Evolutionary conservation across 30 jellyfish, hydroid and myxozoan genomes (phyloP), one percentile per base, ranked within the genome.

Genomic region (Hydra vulgaris): DNA sequence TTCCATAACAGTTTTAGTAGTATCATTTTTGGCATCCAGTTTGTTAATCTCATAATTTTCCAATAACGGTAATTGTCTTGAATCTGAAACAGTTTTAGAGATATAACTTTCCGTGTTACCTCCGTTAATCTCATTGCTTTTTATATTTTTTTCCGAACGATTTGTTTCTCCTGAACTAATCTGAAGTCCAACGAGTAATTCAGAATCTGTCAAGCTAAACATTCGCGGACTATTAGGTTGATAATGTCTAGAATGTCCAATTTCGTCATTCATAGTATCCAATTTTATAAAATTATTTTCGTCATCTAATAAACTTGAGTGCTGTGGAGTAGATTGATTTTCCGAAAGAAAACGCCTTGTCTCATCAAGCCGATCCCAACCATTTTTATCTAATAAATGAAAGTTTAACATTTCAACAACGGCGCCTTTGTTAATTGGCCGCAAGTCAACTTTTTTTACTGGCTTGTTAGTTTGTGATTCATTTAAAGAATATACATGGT

Each of bases 121-220:
- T n/a, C 18, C 71, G 27, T n/a, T 20, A 1, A 3, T 16, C 5
- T 68, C 75, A 15, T 68, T 68, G 8, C 27, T 68, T n/a, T 23
- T 68, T 20, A n/a, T 68, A n/a, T 20, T 7, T 68, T 20, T 68
- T 23, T 5, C 75, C 15, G 16, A 15, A 8, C 8, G 4, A 7
- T 7, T 4, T 40, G 61, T 3, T 23, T 68, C 26, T 68, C 61
- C 61, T 40, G 12, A 40, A 40, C 8, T 3, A 40, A 40, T 40
- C 12, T 40, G 61, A 12, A 7, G 25, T 20, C 75, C 75, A 8
- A 68, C 8, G 5, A 3, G 15, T 3, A 68, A n/a, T 68, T 68
- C 75, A 68, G 75, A 68, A 68, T 68, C 75, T 3, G 75, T 68
- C 27, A 68, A 15, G 16, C 75, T 68, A 23, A 68, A 68, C 16